Evolutionary conservation across 1,140 invertebrate species (phyloP).

Genomic region (Brachionus sp.): DNA sequence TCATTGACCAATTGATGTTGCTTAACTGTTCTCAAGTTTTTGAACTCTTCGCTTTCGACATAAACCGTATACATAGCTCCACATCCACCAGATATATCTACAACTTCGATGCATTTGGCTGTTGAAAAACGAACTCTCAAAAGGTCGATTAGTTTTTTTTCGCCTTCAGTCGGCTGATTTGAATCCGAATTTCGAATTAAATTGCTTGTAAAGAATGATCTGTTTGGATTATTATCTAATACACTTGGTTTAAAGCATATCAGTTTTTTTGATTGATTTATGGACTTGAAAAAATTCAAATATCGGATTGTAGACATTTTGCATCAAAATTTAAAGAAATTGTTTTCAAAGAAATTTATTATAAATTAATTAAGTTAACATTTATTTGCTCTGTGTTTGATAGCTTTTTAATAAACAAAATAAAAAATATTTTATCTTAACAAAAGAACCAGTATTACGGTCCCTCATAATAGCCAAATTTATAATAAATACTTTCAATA

Average conservation of each 20-base stretch:
- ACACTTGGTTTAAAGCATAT: neutral
- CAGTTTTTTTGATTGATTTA: neutral
- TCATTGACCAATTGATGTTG: conserved; percentile 43
- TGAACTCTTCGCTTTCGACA: conserved; percentile 18
- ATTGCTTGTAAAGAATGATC: neutral
- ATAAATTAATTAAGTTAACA: neutral
- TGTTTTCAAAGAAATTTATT: neutral
- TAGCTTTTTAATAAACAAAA: neutral
- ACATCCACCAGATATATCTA: conserved; percentile 43
- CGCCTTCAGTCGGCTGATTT: conserved; percentile 3
- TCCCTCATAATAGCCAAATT: too few species aligned
- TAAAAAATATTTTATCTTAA: neutral
- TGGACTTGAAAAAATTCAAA: neutral
- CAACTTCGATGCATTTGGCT: conserved; percentile 33
- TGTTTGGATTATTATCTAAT: too few species aligned
- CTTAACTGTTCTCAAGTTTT: conserved; percentile 31
- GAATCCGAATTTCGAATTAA: neutral
- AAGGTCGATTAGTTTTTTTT: neutral
- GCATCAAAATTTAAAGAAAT: neutral
- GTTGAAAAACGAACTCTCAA: neutral
- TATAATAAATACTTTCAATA: too few species aligned
- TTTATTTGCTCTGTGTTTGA: neutral
- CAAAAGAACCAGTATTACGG: neutral
- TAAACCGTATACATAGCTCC: conserved; percentile 40
- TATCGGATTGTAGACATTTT: conserved; percentile 3